phyloP scores from a whole-genome alignment of 2,888 invertebrate species.

The Tetheella fluctuosa region DNA sequence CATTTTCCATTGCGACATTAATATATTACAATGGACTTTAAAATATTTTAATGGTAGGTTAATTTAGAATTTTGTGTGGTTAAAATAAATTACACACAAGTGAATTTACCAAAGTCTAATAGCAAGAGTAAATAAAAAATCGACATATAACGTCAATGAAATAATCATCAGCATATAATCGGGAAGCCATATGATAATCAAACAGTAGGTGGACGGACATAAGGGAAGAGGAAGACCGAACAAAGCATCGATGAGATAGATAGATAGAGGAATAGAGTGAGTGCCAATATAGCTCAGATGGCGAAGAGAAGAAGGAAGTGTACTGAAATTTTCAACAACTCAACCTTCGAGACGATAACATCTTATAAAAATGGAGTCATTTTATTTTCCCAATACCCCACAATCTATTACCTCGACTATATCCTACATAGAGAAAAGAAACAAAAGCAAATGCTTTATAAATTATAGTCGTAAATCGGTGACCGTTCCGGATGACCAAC shows the following conservation, averaged over 20 bases:
- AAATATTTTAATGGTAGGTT: background rate
- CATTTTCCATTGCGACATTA: slow-evolving; percentile 8
- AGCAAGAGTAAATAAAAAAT: background rate
- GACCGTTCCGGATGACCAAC: slow-evolving; percentile 19
- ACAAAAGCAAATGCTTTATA: slow-evolving; percentile 6
- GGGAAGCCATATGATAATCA: no score
- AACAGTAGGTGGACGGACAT: background rate
- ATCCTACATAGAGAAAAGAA: background rate
- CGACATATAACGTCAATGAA: background rate
- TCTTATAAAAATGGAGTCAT: background rate
- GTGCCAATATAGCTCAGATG: background rate
- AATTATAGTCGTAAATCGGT: slow-evolving; percentile 7
- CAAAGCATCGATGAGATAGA: background rate
- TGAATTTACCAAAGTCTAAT: no score
- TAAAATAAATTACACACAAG: no score
- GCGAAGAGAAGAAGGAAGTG: background rate
- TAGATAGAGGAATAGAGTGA: no score
- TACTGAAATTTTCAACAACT: no score
- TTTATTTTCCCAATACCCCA: background rate
- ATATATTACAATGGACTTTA: background rate
- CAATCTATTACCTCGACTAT: background rate
- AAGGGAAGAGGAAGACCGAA: background rate
- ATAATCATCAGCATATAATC: no score
- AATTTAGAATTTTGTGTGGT: background rate
- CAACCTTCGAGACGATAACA: background rate